Conservation (phyloP, 2,888 invertebrate species). For the Linnaemya tessellans region DNA sequence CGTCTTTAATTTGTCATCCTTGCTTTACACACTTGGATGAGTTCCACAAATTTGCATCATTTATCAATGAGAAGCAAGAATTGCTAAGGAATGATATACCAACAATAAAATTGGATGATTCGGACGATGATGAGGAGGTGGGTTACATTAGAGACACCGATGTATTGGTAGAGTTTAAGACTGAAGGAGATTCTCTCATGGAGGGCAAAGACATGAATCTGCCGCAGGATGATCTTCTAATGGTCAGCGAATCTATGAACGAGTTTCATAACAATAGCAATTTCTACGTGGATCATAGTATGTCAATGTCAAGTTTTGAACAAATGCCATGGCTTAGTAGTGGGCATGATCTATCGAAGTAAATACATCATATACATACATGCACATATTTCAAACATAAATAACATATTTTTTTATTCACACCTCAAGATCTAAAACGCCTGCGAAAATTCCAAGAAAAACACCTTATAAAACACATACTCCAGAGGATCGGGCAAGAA, state of each 20-base stretch:
- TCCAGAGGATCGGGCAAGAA: constrained; percentile 62
- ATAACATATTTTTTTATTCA: not conserved
- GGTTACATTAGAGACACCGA: constrained; percentile 75
- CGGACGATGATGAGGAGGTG: constrained; percentile 54
- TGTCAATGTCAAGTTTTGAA: constrained; percentile 59
- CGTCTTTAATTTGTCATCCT: constrained; percentile 69
- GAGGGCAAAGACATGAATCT: constrained; percentile 33
- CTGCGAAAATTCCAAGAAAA: constrained; percentile 60
- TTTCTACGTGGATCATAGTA: constrained; percentile 45
- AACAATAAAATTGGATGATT: constrained; percentile 65
- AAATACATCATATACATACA: not conserved
- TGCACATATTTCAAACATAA: not conserved
- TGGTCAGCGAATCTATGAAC: constrained; percentile 49
- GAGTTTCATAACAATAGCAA: constrained; percentile 52
- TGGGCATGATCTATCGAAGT: constrained; percentile 47
- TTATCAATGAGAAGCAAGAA: constrained; percentile 71
- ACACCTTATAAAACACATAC: constrained; percentile 68
- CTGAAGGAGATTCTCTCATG: constrained; percentile 36
- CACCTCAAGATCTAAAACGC: constrained; percentile 50
- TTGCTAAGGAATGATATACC: constrained; percentile 62
- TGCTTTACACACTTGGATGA: constrained; percentile 72
- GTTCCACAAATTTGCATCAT: constrained; percentile 71
- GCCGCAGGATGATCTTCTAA: constrained; percentile 58
- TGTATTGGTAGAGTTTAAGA: constrained; percentile 68
- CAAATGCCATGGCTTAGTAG: constrained; percentile 52